Percentiles rank a stretch among this genome's conserved stretches.
phyloP scores from a whole-genome alignment of 1,140 invertebrate species.

The Dysdera silvatica region DNA sequence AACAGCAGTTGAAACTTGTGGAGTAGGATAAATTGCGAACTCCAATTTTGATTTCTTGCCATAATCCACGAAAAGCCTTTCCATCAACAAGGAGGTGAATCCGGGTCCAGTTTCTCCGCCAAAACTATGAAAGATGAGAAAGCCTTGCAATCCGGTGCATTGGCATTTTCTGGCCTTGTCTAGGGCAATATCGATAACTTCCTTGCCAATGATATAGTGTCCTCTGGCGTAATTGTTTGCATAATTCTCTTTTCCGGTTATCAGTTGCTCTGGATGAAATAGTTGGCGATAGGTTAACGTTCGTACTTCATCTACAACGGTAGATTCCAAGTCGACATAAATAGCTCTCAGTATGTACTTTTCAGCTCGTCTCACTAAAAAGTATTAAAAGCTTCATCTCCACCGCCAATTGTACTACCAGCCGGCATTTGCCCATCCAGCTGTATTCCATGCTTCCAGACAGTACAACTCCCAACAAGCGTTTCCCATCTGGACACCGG shows the following conservation, averaged over 20 bases:
- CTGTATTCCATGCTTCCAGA: slow-evolving; percentile 41
- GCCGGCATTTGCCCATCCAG: slow-evolving; percentile 39
- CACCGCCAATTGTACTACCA: slow-evolving; percentile 45
- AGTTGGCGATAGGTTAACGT: slow-evolving; percentile 54
- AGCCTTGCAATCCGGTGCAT: slow-evolving; percentile 42
- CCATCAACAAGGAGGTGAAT: slow-evolving; percentile 50
- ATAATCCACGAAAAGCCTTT: slow-evolving; percentile 61
- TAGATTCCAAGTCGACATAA: slow-evolving; percentile 73
- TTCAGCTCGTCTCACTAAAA: slow-evolving; percentile 81
- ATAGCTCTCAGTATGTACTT: slow-evolving; percentile 63
- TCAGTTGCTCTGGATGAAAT: slow-evolving; percentile 55
- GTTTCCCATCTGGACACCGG: slow-evolving; percentile 70
- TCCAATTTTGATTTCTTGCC: slow-evolving; percentile 56
- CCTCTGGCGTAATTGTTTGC: slow-evolving; percentile 49
- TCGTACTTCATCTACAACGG: slow-evolving; percentile 64
- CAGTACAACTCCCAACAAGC: slow-evolving; percentile 70
- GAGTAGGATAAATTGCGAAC: slow-evolving; percentile 51
- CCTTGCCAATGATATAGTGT: slow-evolving; percentile 59
- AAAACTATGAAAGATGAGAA: slow-evolving; percentile 46
- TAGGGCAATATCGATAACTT: slow-evolving; percentile 69
- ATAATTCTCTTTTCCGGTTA: slow-evolving; percentile 52
- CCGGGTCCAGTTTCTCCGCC: slow-evolving; percentile 58
- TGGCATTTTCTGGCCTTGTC: slow-evolving; percentile 49
- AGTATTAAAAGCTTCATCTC: slow-evolving; percentile 77
- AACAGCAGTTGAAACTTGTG: slow-evolving; percentile 52